These are phyloP conservation scores for Ganaspis brasiliensis DNA, from an alignment of 2,888 invertebrate species.

Conservation along the genomic window DNA sequence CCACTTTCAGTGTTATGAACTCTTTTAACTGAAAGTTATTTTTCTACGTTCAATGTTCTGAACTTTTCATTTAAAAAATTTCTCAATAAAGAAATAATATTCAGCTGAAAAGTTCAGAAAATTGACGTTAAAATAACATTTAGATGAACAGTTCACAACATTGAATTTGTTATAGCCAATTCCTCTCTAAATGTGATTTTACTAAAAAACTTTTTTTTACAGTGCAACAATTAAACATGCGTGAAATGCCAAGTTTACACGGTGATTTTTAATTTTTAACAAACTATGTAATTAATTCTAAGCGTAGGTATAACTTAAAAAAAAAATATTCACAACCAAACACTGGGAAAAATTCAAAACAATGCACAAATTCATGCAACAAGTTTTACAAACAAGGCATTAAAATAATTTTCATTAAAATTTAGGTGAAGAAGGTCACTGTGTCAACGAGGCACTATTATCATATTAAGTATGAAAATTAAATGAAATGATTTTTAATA, in stretches of 20 bases:
- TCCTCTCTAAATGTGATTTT: too few relatives aligned
- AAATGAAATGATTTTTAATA: constrained; percentile 5
- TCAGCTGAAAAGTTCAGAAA: too few relatives aligned
- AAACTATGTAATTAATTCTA: constrained; percentile 17
- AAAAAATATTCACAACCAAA: constrained; percentile 24
- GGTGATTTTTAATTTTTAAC: constrained; percentile 23
- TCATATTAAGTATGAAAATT: constrained; percentile 26
- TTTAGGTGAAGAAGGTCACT: constrained; percentile 9
- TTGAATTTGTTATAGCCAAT: too few relatives aligned
- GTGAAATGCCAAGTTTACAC: constrained; percentile 47
- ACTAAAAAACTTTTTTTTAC: too few relatives aligned
- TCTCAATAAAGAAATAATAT: too few relatives aligned
- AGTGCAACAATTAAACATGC: constrained; percentile 73
- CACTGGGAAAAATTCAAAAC: constrained; percentile 23
- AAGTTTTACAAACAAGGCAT: constrained; percentile 14
- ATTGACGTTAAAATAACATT: too few relatives aligned
- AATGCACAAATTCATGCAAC: constrained; percentile 33
- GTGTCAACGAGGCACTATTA: constrained; percentile 36
- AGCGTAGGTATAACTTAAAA: constrained; percentile 12
- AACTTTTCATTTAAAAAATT: too few relatives aligned
- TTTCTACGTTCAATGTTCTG: too few relatives aligned
- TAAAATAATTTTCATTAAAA: neutral
- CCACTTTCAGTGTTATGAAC: too few relatives aligned
- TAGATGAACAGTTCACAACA: too few relatives aligned
- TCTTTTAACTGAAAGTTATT: too few relatives aligned